These are phyloP conservation scores for Tragelaphus eurycerus DNA, from an alignment of 2,797 vertebrate genomes.

Conservation along the genomic window DNA sequence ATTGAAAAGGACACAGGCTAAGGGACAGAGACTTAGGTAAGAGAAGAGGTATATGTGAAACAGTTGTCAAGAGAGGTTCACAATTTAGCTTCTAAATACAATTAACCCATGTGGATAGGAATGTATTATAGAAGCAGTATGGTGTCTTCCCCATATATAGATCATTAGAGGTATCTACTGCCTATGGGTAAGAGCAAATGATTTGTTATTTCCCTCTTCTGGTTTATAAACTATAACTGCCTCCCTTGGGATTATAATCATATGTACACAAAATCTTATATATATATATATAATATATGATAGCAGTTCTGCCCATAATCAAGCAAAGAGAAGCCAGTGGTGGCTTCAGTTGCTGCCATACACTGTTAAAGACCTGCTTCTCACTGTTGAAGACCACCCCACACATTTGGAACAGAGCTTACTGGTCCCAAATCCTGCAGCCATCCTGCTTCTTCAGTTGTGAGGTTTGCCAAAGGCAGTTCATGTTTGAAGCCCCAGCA, in stretches of 20 bases:
- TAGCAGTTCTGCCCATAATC: not conserved
- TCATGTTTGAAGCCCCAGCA: not conserved
- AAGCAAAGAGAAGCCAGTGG: not conserved
- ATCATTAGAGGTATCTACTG: not conserved
- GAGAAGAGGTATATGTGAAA: not conserved
- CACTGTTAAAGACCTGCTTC: not conserved
- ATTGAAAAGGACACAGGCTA: not conserved
- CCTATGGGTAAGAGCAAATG: not conserved
- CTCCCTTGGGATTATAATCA: not conserved
- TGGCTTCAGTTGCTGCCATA: not conserved
- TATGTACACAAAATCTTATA: not conserved
- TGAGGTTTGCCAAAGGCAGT: not conserved
- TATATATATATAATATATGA: not conserved
- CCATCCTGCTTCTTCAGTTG: not conserved
- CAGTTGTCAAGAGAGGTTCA: not conserved
- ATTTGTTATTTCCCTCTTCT: not conserved
- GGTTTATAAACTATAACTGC: not conserved
- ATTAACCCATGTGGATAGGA: not conserved
- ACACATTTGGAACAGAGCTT: not conserved
- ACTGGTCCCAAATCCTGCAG: not conserved
- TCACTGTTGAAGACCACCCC: not conserved
- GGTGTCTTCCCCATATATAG: not conserved
- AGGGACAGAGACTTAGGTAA: not conserved
- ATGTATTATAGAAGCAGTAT: not conserved
- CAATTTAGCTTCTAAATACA: not conserved